A percentile compares a stretch with the other conserved stretches of the same genome.
phyloP scores from a whole-genome alignment of 2,113 vertebrate genomes.

The Azemiops feae region DNA sequence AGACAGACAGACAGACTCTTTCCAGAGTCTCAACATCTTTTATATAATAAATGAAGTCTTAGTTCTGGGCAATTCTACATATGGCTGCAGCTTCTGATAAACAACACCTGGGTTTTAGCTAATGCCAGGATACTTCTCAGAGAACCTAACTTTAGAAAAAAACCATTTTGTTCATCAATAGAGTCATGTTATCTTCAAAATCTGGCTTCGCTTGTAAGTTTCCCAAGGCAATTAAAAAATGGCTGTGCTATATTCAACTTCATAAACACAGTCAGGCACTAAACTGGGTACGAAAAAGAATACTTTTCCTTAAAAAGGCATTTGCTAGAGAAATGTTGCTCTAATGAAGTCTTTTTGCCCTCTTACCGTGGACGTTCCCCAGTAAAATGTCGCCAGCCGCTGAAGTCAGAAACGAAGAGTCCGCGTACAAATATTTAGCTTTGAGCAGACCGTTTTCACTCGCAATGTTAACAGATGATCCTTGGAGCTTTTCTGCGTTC shows the following conservation, averaged over 20 bases:
- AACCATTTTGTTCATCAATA: not conserved
- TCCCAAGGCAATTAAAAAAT: not conserved
- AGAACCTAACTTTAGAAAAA: not conserved
- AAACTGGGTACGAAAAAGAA: not conserved
- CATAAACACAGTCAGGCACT: not conserved
- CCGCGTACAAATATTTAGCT: constrained; percentile 87
- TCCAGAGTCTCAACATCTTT: too few relatives aligned
- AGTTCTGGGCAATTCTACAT: not conserved
- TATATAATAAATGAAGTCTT: not conserved
- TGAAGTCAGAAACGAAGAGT: constrained; percentile 82
- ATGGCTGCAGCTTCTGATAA: not conserved
- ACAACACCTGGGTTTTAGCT: not conserved
- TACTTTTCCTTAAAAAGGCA: constrained; percentile 22
- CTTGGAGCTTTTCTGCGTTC: constrained; percentile 88
- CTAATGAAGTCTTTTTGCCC: constrained; percentile 10
- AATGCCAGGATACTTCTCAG: not conserved
- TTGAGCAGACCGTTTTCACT: constrained; percentile 84
- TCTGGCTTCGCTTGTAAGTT: not conserved
- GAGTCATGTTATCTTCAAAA: not conserved
- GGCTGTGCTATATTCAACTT: not conserved
- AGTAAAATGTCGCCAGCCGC: constrained; percentile 81
- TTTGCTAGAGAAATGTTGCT: not conserved
- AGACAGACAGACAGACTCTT: too few relatives aligned
- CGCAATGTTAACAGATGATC: constrained; percentile 83
- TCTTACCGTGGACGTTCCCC: constrained; percentile 90